Evolutionary conservation across 2,113 vertebrate genomes (phyloP), one percentile per base, ranked within the genome.

Genomic region (Albula goreensis): DNA sequence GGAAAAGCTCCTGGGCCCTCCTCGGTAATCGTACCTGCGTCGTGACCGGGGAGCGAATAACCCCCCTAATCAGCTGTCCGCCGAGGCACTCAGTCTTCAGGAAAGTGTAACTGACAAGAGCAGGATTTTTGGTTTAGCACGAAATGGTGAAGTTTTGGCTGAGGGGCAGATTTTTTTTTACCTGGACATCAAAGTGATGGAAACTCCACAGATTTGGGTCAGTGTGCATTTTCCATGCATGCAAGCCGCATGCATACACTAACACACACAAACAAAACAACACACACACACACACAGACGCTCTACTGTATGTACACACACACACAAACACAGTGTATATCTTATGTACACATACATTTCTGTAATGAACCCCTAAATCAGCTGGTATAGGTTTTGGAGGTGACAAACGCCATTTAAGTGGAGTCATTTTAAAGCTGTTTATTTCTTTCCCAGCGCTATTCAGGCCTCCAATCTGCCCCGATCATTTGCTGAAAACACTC

Each of bases 1-100:
- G 60, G 31, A 49, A 51, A 86, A 85, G 31, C 82, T 82, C 80
- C 63, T 6, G 87, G 83, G 87, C 77, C 51, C 52, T 56, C 83
- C 88, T 80, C 13, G 81, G 81, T 25, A 60, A 81, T 82, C 78
- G 19, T 70, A 48, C n/a, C 8, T 2, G 25, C 56, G 13, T 80
- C 78, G 19, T 78, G 81, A 82, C 5, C 31, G n/a, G 5, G 22
- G 70, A 74, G n/a, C 70, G 31, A 31, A 74, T 74, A 31, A n/a
- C 22, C n/a, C 31, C n/a, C 10, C n/a, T 31, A 31, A 74, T 74
- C 22, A 74, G 70, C 70, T 74, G 70, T 74, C 70, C 10, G 4
- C 2, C 70, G 2, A 7, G 19, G 6, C 70, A 74, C 70, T 74
- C 2, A 74, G n/a, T 31, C 31, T 22, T 8, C 22, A 4, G 70